phyloP scores from a whole-genome alignment of 2,888 invertebrate genomes.

The Papilio protenor region DNA sequence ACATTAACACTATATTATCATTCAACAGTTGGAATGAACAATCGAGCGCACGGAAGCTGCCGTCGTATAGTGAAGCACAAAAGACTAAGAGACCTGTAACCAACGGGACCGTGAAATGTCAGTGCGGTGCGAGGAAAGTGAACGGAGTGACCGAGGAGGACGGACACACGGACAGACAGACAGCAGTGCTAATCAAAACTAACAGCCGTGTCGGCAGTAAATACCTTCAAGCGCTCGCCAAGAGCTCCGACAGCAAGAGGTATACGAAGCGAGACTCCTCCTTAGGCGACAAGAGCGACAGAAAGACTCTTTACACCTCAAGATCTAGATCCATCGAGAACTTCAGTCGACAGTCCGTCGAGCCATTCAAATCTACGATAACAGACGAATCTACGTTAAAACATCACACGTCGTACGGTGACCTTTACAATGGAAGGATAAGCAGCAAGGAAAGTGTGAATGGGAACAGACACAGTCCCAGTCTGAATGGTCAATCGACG shows the following conservation, averaged over 20 bases:
- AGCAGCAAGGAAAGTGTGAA: conserved; percentile 77
- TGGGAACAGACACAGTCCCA: conserved; percentile 74
- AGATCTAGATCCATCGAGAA: conserved; percentile 82
- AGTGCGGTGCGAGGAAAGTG: conserved; percentile 76
- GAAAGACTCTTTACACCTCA: conserved; percentile 66
- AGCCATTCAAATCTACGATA: conserved; percentile 64
- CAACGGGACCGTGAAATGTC: conserved; percentile 77
- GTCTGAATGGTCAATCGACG: conserved; percentile 76
- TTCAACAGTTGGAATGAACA: conserved; percentile 83
- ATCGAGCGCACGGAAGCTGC: conserved; percentile 80
- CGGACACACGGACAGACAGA: conserved; percentile 61
- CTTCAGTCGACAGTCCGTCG: conserved; percentile 70
- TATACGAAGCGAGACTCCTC: conserved; percentile 76
- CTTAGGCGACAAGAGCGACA: conserved; percentile 68
- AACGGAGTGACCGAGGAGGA: conserved; percentile 67
- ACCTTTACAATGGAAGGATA: conserved; percentile 75
- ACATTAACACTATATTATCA: conserved; percentile 44
- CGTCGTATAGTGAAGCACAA: conserved; percentile 83
- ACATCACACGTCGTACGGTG: conserved; percentile 80
- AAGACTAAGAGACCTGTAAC: conserved; percentile 78
- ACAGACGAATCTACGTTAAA: conserved; percentile 70
- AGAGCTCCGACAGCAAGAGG: conserved; percentile 62
- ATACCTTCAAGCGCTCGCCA: conserved; percentile 78
- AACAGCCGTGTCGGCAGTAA: conserved; percentile 79
- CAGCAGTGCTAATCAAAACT: conserved; percentile 70